Evolutionary conservation across 1,140 invertebrate species (phyloP).

Genomic region (Neodiprion virginianus): DNA sequence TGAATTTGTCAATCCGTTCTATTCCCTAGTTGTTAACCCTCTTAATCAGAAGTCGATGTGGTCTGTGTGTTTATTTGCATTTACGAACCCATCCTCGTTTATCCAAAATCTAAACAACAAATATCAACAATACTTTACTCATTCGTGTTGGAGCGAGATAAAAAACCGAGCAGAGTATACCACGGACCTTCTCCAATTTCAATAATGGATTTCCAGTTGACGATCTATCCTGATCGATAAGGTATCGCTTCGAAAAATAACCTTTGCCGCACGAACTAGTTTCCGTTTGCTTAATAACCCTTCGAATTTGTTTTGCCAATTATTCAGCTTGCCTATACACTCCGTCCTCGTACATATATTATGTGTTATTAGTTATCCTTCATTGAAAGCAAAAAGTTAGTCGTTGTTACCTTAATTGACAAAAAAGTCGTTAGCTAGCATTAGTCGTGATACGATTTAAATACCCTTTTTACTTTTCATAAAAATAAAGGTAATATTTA

Average conservation of each 20-base stretch:
- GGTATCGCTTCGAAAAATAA: conserved; percentile 64
- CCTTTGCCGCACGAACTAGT: conserved; percentile 5
- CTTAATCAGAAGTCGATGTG: not conserved
- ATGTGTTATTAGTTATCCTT: no score
- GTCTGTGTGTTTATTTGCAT: conserved; percentile 4
- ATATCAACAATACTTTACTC: conserved; percentile 96
- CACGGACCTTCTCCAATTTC: conserved; percentile 94
- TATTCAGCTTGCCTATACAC: conserved; percentile 1
- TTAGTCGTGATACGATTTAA: no score
- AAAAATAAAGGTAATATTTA: no score
- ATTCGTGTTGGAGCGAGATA: conserved; percentile 96
- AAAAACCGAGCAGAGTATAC: conserved; percentile 87
- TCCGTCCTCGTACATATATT: not conserved
- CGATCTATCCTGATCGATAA: conserved; percentile 93
- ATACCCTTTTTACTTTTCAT: no score
- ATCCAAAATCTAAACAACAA: conserved; percentile 77
- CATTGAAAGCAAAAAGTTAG: no score
- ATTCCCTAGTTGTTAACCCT: conserved; percentile 1
- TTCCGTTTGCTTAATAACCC: no score
- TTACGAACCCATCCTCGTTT: conserved; percentile 3
- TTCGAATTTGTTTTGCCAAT: not conserved
- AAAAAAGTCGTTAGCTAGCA: no score
- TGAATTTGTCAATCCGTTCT: not conserved
- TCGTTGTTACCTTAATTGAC: no score
- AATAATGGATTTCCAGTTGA: conserved; percentile 90